Evolutionary conservation across 2,888 invertebrate genomes (phyloP), one percentile per base, ranked within the genome.

Genomic region (Cartodere bifasciata): DNA sequence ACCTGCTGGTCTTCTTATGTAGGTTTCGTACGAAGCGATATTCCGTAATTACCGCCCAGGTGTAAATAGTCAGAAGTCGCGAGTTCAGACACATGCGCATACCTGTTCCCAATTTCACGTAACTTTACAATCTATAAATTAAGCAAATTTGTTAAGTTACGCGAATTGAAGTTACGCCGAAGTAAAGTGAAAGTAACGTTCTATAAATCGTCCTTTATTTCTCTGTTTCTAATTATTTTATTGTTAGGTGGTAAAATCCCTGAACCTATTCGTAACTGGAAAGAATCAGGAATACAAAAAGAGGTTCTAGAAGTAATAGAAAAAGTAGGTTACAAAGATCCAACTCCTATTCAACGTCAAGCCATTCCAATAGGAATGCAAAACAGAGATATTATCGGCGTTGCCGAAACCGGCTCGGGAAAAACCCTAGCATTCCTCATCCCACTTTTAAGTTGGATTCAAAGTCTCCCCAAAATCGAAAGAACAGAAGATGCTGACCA

Each of bases 381-480:
- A 58, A 90, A 90, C 58, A 68, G 88, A 28, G 88, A 99, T 55
- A 95, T 99, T 45, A 99, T 99, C 53, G 98, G 98, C 57, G 95
- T 98, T 10, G 97, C 97, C 25, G 98, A 98, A 65, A 98, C 98
- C 37, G 98, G 98, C 39, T 59, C 58, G 3, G 98, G 98, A 60
- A 99, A 99, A 70, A 99, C 98, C 0, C 68, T 95, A 22, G 98
- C 98, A 4, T 99, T 98, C 62, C 75, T 99, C 4, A 90, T 99
- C 55, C 98, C 98, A 1, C 62, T 99, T 24, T 65, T 99, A 2
- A 82, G 90, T 17, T 99, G 98, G 98, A 97, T 99, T 53, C 92
- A 92, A 49, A 88, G 90, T 15, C 65, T 98, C 27, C 98, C 98
- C 0, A 98, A 98, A 64, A 87, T 83, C 48, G 95, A 90, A 56